Base-by-base conservation (phyloP, 2,113 vertebrate species). In the Gallinago jamesoni region DNA sequence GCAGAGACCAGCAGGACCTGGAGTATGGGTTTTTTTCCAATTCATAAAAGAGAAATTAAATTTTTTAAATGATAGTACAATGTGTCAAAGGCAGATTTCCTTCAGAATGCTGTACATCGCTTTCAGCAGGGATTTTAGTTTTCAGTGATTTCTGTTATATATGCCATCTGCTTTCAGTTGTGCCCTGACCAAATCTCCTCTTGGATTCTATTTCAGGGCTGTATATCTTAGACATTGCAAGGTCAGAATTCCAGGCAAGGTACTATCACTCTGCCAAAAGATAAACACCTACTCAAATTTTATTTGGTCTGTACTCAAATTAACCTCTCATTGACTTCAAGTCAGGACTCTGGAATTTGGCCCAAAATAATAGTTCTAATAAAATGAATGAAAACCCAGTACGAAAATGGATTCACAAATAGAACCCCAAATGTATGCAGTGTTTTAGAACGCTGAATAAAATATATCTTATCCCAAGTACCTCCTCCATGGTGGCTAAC, bases 241-340 rank as follows among this genome's bases (percentile, higher is more conserved):
- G 91, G 96, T 96, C 96, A 95, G 81, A 96, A 94, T 93, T 92
- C 70, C 73, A 79, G 86, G 62, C 80, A 96, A 93, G 73, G 84
- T 68, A 63, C 57, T 74, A 79, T 87, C 41, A 24, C 62, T 87
- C 69, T 84, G 77, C 92, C 91, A 94, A 92, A 94, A 95, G 90
- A 91, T 64, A 96, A 96, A 87, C 73, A 82, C 84, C 66, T 84
- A 82, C 89, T 93, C 77, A 87, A 78, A 87, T 93, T 90, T 93
- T 76, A 64, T 89, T 95, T 76, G 31, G 25, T 89, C 78, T 75
- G n/a, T 66, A 66, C 57, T 93, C 69, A 87, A 90, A 92, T 82
- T 93, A 95, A 94, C 89, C 77, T 92, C 66, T 87, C 70, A 79
- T 66, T 92, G 91, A 87, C 84, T 84, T 87, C 86, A 84, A 79